A percentile compares a stretch with the other conserved stretches of the same genome.
phyloP scores from a whole-genome alignment of 2,797 vertebrate species.

The Falco berigora region DNA sequence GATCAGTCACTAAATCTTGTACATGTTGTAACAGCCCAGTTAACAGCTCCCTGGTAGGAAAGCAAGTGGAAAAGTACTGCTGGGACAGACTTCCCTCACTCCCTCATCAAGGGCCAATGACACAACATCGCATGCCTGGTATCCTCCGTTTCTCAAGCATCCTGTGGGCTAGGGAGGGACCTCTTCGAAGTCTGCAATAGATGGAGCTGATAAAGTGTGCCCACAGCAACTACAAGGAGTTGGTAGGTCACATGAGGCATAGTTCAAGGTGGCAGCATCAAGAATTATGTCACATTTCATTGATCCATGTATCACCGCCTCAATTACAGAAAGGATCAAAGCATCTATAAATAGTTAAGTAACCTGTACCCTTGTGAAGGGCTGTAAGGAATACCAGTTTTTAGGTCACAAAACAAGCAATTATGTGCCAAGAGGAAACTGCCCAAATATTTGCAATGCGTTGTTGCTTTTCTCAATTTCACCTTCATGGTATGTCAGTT shows the following conservation, averaged over 20 bases:
- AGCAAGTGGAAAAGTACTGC: constrained; percentile 55
- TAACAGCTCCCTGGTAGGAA: background rate
- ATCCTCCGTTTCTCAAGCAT: constrained; percentile 28
- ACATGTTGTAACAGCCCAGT: background rate
- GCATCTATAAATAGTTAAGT: background rate
- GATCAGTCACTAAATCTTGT: background rate
- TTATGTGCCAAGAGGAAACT: constrained; percentile 21
- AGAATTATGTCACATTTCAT: background rate
- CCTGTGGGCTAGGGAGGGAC: constrained; percentile 25
- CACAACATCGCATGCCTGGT: background rate
- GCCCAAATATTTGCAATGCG: background rate
- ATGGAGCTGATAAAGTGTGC: constrained; percentile 33
- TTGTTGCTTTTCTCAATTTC: background rate
- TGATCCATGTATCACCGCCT: background rate
- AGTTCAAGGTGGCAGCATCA: background rate
- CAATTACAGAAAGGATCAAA: background rate
- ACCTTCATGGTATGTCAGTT: background rate
- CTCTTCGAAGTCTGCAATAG: constrained; percentile 14
- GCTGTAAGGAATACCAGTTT: background rate
- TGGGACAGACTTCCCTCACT: background rate
- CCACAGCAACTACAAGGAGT: background rate
- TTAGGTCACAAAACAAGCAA: constrained; percentile 20
- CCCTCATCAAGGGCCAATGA: background rate
- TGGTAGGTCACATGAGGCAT: background rate
- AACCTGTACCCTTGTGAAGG: background rate